These are phyloP conservation scores for Pseudomyrmex gracilis DNA, from an alignment of 1,140 invertebrate genomes.

Conservation along the genomic window DNA sequence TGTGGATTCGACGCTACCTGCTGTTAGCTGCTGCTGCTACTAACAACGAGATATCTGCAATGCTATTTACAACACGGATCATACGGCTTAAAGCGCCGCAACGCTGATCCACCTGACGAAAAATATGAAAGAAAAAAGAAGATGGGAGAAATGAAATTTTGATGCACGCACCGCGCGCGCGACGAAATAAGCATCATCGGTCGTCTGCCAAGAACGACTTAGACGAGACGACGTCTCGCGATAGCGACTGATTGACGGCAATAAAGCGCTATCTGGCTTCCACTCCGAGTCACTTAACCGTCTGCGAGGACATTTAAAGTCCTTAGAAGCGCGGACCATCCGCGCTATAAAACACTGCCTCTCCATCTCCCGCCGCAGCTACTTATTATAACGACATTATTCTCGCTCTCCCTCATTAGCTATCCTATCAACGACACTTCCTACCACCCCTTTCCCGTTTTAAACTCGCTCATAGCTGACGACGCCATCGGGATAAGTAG, in stretches of 20 bases:
- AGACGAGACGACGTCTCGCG: constrained; percentile 14
- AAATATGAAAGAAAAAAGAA: background rate
- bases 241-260: constrained; percentile 66
- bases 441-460: constrained; percentile 60
- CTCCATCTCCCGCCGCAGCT: constrained; percentile 55
- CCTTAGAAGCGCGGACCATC: constrained; percentile 67
- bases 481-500: constrained; percentile 56
- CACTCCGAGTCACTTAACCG: constrained; percentile 80
- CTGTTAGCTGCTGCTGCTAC: background rate
- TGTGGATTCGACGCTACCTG: background rate
- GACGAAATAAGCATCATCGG: constrained; percentile 16
- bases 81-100: background rate
- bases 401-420: constrained; percentile 70
- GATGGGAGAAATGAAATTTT: background rate
- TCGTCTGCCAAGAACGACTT: background rate
- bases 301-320: constrained; percentile 75
- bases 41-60: background rate
- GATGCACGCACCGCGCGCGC: background rate
- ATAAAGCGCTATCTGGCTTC: constrained; percentile 79
- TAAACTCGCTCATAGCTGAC: constrained; percentile 36
- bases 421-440: constrained; percentile 69
- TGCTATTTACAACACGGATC: background rate
- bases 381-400: constrained; percentile 80
- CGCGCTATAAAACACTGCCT: constrained; percentile 76
- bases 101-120: background rate